Conservation (phyloP, 2,113 vertebrate species). For the Anhinga anhinga region DNA sequence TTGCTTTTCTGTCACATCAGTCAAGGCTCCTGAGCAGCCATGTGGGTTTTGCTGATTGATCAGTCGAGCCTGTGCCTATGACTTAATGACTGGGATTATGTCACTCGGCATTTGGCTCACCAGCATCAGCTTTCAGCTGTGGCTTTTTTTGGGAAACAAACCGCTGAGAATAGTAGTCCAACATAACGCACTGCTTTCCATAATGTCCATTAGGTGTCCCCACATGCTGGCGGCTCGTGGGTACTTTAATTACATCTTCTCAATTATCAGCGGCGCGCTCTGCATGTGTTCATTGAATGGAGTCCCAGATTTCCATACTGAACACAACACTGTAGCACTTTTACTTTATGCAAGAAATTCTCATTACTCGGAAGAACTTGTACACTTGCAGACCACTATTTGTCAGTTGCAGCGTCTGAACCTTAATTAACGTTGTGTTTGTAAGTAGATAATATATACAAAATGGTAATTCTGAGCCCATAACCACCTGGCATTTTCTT, state of each 20-base stretch:
- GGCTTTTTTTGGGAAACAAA: neutral
- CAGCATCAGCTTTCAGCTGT: neutral
- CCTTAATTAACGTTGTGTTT: conserved; percentile 52
- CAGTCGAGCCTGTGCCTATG: neutral
- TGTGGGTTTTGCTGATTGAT: neutral
- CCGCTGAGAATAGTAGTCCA: neutral
- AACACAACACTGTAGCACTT: neutral
- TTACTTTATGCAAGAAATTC: neutral
- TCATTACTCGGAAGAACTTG: neutral
- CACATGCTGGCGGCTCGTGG: neutral
- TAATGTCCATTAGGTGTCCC: conserved; percentile 41
- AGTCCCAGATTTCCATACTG: conserved; percentile 18
- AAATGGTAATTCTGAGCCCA: conserved; percentile 35
- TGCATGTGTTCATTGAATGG: neutral
- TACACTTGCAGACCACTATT: neutral
- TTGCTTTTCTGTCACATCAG: neutral
- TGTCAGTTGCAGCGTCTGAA: neutral
- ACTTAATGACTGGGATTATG: neutral
- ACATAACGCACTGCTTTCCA: neutral
- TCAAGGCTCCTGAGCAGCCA: neutral
- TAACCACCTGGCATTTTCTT: conserved; percentile 18
- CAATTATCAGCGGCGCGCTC: neutral
- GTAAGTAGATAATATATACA: conserved; percentile 15
- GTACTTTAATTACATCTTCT: conserved; percentile 31
- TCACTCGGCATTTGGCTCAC: rapidly evolving